Base-by-base conservation (phyloP, 2,113 vertebrate genomes). In the Argyrosomus japonicus region DNA sequence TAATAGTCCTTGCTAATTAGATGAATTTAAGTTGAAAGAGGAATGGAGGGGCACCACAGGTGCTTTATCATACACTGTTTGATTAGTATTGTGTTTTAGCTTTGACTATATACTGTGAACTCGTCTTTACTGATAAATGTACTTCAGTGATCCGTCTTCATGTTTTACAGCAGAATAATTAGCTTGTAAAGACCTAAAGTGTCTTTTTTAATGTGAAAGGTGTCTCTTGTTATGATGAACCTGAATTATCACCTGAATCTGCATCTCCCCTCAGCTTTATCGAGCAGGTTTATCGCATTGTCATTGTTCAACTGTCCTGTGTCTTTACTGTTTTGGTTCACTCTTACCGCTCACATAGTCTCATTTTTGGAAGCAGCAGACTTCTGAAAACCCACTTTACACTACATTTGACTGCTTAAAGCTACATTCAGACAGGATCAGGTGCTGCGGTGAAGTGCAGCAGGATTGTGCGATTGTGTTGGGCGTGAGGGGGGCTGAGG, bases 1-100 rank as follows among this genome's bases (percentile, higher is more conserved):
- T 84, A 91, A 87, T 78, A 90, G 85, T 79, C 62, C 72, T 80
- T 51, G 75, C 86, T 89, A 93, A 91, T 87, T 90, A 90, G 85
- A 71, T 65, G 80, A 89, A 84, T 91, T 80, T 90, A 87, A 85
- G 70, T 85, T 5, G 17, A 85, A 87, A 83, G 77, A 63, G 86
- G 57, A 92, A 85, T 81, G 62, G 43, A 69, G 48, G 56, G 86
- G 54, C 65, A 76, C 84, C 56, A 12, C 63, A 57, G 82, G 87
- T 84, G 73, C 68, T 92, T 89, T 72, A 81, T 88, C 84, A 87
- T 65, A 77, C 62, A 60, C 58, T 74, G 40, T 84, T 85, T 84
- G 72, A 87, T 86, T 85, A 68, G 67, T 83, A 68, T 86, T 86
- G 48, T 82, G 56, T 81, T 86, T 84, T 45, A 45, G 69, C 23